These are phyloP conservation scores for Ichneumoninae sp. DNA, from an alignment of 2,888 invertebrate species.

Conservation along the genomic window DNA sequence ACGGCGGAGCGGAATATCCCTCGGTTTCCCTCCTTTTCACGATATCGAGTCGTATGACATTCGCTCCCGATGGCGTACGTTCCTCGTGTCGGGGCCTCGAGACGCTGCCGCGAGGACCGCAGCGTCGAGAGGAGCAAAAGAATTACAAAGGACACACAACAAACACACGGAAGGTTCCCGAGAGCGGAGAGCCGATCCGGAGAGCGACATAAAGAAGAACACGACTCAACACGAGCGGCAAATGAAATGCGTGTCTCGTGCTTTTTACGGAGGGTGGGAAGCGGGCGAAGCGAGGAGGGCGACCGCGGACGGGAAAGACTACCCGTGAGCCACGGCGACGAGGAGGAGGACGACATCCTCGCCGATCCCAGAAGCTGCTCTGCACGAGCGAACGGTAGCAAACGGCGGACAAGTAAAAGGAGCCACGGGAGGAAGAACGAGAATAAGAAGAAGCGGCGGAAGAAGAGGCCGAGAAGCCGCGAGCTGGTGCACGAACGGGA, in stretches of 20 bases:
- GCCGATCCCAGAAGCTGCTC: conserved; percentile 58
- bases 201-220: conserved; percentile 76
- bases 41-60: not conserved
- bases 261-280: conserved; percentile 73
- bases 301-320: conserved; percentile 27
- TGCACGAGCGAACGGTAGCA: conserved; percentile 60
- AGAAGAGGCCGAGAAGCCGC: conserved; percentile 1
- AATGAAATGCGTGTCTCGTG: conserved; percentile 80
- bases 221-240: conserved; percentile 78
- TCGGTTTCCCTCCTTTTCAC: not conserved
- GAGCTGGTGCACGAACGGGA: not conserved
- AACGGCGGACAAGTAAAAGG: conserved; percentile 54
- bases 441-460: conserved; percentile 57
- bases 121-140: conserved; percentile 24
- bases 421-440: conserved; percentile 40
- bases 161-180: conserved; percentile 2
- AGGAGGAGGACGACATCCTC: conserved; percentile 72
- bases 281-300: conserved; percentile 19
- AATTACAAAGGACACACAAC: conserved; percentile 20
- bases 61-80: not conserved
- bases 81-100: no score
- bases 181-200: conserved; percentile 51
- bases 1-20: conserved; percentile 24
- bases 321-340: conserved; percentile 51
- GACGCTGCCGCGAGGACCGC: not conserved